phyloP scores from a whole-genome alignment of 2,888 invertebrate species.

The Caenorhabditis macrosperma region DNA sequence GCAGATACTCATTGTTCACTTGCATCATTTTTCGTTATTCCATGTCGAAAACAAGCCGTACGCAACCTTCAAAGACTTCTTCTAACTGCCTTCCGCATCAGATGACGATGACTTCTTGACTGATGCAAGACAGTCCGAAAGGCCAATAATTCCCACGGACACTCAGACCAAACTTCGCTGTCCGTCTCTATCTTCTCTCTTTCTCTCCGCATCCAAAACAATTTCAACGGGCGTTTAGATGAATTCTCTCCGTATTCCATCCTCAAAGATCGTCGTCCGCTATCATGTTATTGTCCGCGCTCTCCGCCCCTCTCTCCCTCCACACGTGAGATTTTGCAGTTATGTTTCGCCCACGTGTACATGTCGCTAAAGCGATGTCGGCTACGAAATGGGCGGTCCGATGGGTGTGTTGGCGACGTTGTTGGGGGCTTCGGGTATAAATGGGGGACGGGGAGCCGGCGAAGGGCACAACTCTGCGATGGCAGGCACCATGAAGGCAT shows the following conservation, averaged over 20 bases:
- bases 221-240: constrained; percentile 17
- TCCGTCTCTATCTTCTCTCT: no score
- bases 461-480: not conserved
- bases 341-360: constrained; percentile 49
- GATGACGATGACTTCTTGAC: constrained; percentile 27
- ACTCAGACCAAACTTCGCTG: constrained; percentile 42
- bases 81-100: not conserved
- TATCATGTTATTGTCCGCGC: constrained; percentile 28
- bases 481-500: constrained; percentile 41
- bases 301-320: not conserved
- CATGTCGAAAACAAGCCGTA: constrained; percentile 4
- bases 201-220: constrained; percentile 1
- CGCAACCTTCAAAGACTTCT: constrained; percentile 40
- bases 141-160: constrained; percentile 39
- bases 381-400: constrained; percentile 50
- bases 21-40: constrained; percentile 36
- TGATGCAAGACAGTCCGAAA: constrained; percentile 46
- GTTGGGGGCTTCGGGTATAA: constrained; percentile 9
- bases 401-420: constrained; percentile 19
- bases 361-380: constrained; percentile 10
- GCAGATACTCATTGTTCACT: not conserved
- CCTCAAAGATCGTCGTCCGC: constrained; percentile 32
- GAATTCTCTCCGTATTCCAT: constrained; percentile 8
- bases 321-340: constrained; percentile 50
- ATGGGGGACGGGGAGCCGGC: not conserved